A percentile compares a stretch with the other conserved stretches of the same genome.
Evolutionary conservation across 2,888 invertebrate genomes (phyloP).

Genomic region (Callyntrura guangdongensis): DNA sequence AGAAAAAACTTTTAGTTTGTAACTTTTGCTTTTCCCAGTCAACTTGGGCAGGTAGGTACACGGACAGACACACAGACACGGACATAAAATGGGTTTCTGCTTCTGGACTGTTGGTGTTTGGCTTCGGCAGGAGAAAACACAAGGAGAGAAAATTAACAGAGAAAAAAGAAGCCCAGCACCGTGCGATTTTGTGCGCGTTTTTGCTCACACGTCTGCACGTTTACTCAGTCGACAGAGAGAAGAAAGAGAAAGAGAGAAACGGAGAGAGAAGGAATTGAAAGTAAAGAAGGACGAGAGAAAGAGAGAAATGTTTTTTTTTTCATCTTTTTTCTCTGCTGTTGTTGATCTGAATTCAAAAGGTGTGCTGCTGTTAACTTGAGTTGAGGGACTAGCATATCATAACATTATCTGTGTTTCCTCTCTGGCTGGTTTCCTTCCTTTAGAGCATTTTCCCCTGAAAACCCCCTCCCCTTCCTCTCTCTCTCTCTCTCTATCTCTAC

Average conservation of each 20-base stretch:
- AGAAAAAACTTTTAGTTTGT: conserved; percentile 20
- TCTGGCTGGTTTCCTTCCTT: neutral
- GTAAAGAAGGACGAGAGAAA: neutral
- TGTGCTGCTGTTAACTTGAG: conserved; percentile 52
- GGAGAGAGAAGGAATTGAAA: neutral
- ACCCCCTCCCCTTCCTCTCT: neutral
- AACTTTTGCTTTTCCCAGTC: conserved; percentile 31
- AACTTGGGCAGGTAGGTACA: neutral
- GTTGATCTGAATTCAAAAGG: conserved; percentile 61
- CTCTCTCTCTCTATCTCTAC: neutral
- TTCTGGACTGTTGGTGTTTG: neutral
- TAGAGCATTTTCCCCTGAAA: too few relatives aligned
- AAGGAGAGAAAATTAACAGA: too few relatives aligned
- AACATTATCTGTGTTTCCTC: conserved; percentile 16
- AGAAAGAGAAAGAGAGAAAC: conserved; percentile 11
- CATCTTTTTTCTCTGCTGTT: too few relatives aligned
- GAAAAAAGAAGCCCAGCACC: neutral
- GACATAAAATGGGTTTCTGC: neutral
- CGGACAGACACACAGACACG: neutral
- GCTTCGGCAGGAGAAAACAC: neutral
- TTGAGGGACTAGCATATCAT: conserved; percentile 58
- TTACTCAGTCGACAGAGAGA: conserved; percentile 29
- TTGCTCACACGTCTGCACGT: conserved; percentile 13
- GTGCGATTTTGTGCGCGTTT: neutral
- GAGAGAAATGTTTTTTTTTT: neutral